Conservation (phyloP, 2,113 vertebrate genomes). For the Copsychus sechellarum region DNA sequence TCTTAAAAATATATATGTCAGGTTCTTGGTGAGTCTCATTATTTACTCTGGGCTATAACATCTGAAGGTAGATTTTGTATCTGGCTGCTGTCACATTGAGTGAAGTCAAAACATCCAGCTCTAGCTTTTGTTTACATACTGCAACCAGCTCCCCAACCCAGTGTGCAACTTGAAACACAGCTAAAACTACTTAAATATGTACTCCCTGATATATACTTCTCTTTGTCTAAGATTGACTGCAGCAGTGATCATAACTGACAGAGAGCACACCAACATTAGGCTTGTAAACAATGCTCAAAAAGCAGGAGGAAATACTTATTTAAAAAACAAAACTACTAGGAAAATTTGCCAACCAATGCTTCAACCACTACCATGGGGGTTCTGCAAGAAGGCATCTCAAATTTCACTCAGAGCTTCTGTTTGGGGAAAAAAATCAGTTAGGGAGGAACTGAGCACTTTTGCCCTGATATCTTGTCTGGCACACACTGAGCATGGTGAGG, state of each 20-base stretch:
- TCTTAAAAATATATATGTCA: constrained; percentile 48
- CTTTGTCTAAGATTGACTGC: not conserved
- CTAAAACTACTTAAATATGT: not conserved
- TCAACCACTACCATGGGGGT: not conserved
- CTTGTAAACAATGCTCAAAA: not conserved
- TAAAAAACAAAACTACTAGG: not conserved
- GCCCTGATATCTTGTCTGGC: not conserved
- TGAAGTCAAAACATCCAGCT: constrained; percentile 30
- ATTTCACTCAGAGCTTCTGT: not conserved
- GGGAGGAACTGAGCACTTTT: not conserved
- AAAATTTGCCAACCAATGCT: not conserved
- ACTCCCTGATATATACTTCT: not conserved
- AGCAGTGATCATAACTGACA: not conserved
- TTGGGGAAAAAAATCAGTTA: not conserved
- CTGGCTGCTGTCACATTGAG: constrained; percentile 42
- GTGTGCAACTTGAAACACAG: not conserved
- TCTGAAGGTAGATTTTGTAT: constrained; percentile 30
- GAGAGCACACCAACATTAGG: not conserved
- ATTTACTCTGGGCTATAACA: constrained; percentile 34
- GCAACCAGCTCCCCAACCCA: not conserved
- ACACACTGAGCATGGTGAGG: fast-evolving
- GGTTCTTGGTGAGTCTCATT: constrained; percentile 11
- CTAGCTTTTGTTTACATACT: not conserved
- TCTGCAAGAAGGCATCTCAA: not conserved
- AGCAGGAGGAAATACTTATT: not conserved